These are phyloP conservation scores for Diadema setosum DNA, from an alignment of 35 echinoderm and acorn worm genomes.

Conservation along the genomic window DNA sequence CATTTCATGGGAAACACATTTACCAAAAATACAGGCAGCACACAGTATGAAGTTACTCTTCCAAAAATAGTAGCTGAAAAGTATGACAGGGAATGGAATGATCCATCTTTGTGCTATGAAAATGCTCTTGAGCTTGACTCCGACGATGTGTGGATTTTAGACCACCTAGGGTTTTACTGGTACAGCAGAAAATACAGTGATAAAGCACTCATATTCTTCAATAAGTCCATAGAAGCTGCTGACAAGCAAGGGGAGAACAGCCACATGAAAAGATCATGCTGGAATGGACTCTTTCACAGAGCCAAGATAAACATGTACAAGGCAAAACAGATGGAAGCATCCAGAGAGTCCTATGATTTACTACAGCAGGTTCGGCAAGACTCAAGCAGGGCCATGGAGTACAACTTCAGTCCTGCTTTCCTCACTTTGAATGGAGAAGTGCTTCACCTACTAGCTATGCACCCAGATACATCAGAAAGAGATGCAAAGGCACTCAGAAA, in stretches of 20 bases:
- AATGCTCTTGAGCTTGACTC: not conserved
- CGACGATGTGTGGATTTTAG: not conserved
- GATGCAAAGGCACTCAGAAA: not conserved
- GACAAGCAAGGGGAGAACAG: not conserved
- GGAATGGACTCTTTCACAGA: not conserved
- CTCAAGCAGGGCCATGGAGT: not conserved
- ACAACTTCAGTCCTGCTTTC: not conserved
- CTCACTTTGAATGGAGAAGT: not conserved
- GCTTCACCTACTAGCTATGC: not conserved
- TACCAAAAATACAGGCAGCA: not conserved
- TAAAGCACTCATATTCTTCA: not conserved
- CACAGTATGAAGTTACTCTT: not conserved
- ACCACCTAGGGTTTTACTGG: not conserved
- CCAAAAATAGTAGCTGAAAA: not conserved
- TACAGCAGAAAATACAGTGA: not conserved
- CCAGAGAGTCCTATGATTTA: not conserved
- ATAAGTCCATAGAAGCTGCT: not conserved
- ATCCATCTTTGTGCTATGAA: not conserved
- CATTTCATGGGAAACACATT: not conserved
- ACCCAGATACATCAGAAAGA: not conserved
- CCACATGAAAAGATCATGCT: not conserved
- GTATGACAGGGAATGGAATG: not conserved
- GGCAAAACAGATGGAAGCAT: not conserved
- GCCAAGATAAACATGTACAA: not conserved
- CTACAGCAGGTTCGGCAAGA: not conserved